Evolutionary conservation across 2,888 invertebrate genomes (phyloP).

Genomic region (Netelia fuscicornis): DNA sequence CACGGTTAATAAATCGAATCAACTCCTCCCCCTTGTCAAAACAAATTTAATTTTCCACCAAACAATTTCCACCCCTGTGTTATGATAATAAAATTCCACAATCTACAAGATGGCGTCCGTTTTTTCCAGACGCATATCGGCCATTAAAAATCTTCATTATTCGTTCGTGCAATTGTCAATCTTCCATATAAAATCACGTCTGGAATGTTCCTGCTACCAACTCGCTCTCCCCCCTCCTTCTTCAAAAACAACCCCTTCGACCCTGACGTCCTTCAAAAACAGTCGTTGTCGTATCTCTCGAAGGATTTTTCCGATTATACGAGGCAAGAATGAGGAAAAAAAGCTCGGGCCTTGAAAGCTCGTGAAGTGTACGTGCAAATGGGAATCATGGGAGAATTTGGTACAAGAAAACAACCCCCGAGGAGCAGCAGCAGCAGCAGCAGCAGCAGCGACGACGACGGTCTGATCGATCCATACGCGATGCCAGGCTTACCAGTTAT

Average conservation of each 20-base stretch:
- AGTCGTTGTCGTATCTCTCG: neutral
- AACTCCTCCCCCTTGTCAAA: too few species aligned
- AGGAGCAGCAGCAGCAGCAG: conserved; percentile 30
- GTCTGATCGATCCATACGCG: conserved; percentile 68
- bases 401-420: conserved; percentile 66
- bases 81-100: neutral
- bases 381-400: conserved; percentile 48
- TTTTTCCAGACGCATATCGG: neutral
- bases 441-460: conserved; percentile 40
- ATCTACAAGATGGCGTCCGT: conserved; percentile 38
- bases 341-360: conserved; percentile 65
- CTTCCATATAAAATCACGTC: neutral
- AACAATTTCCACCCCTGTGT: neutral
- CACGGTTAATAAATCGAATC: too few species aligned
- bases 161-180: neutral
- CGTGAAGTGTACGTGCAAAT: conserved; percentile 58
- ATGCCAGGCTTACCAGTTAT: conserved; percentile 38
- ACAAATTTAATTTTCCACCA: too few species aligned
- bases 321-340: conserved; percentile 13
- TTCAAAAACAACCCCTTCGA: neutral
- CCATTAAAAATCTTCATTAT: neutral
- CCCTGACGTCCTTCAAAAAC: neutral
- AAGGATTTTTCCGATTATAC: neutral
- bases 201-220: neutral
- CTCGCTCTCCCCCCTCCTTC: neutral